Conservation (phyloP, 2,797 vertebrate genomes). For the Tapera naevia region DNA sequence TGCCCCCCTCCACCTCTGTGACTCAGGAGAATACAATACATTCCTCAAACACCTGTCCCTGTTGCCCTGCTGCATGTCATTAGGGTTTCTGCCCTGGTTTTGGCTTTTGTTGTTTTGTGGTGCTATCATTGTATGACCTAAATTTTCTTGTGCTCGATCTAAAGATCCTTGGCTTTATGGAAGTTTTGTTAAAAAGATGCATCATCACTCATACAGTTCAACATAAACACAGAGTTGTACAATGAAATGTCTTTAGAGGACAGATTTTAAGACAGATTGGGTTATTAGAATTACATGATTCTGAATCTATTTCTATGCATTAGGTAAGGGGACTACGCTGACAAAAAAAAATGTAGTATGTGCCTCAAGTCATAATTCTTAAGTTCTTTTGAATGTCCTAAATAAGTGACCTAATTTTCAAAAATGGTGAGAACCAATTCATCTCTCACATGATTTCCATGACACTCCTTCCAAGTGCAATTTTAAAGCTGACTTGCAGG, state of each 20-base stretch:
- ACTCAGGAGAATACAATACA: background rate
- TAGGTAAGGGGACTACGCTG: background rate
- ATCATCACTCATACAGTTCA: background rate
- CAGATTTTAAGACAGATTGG: background rate
- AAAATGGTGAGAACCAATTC: constrained; percentile 12
- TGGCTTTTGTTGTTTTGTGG: background rate
- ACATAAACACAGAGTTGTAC: background rate
- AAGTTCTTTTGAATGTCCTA: constrained; percentile 38
- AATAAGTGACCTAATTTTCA: constrained; percentile 63
- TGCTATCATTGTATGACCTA: background rate
- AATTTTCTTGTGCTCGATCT: background rate
- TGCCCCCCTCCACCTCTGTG: background rate
- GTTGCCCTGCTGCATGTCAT: background rate
- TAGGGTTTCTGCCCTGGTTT: background rate
- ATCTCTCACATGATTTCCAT: background rate
- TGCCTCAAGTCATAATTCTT: constrained; percentile 18
- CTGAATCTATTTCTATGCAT: background rate
- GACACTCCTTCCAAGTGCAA: constrained; percentile 5
- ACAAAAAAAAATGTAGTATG: background rate
- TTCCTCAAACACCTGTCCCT: background rate
- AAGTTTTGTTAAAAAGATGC: background rate
- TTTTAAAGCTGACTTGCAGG: constrained; percentile 38
- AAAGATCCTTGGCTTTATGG: background rate
- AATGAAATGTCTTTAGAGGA: background rate
- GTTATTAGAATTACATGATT: constrained; percentile 11